Base-by-base conservation (phyloP, 2,113 vertebrate species). In the Geococcyx californianus region DNA sequence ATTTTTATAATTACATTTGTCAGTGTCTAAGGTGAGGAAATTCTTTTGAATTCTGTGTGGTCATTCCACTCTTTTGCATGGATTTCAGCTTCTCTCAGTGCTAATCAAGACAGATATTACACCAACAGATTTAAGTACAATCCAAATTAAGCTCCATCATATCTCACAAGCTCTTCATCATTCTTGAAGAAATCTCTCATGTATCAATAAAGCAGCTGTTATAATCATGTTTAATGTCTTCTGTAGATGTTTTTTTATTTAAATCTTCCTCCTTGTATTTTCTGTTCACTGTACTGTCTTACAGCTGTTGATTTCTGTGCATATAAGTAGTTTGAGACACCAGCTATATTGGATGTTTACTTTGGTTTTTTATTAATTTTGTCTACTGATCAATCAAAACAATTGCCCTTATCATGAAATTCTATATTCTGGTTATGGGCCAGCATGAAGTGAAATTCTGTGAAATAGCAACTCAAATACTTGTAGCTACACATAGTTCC, bases 141-240 rank as follows among this genome's bases (percentile, higher is more conserved):
- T 86, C 67, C 36, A 80, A 83, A 92, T 76, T 95, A 93, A 93
- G 63, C 58, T 86, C 70, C 88, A 90, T 94, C 55, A 55, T 86
- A 95, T 84, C 86, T 89, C 86, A 84, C 76, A 94, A 89, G 33
- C 34, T 88, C 55, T 88, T 95, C 42, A 84, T 86, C 94, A 88
- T 59, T 90, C 51, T 55, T 63, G 38, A 89, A 78, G 51, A 92
- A 92, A 92, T 84, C 73, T 93, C 64, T 86, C 42, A 28, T 0
- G 1, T 92, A 63, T 52, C 51, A 81, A 44, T 75, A 80, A 3
- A 81, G 24, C 52, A 81, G 47, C 60, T 87, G 45, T 72, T 92
- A 54, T 63, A 83, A 92, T 63, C 42, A 77, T 5, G 4, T 80
- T 81, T 77, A 93, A 80, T 67, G 64, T 7, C 47, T 93, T 91